These are phyloP conservation scores for Neodontobutis hainanensis DNA, from an alignment of 2,113 vertebrate species.

Conservation along the genomic window DNA sequence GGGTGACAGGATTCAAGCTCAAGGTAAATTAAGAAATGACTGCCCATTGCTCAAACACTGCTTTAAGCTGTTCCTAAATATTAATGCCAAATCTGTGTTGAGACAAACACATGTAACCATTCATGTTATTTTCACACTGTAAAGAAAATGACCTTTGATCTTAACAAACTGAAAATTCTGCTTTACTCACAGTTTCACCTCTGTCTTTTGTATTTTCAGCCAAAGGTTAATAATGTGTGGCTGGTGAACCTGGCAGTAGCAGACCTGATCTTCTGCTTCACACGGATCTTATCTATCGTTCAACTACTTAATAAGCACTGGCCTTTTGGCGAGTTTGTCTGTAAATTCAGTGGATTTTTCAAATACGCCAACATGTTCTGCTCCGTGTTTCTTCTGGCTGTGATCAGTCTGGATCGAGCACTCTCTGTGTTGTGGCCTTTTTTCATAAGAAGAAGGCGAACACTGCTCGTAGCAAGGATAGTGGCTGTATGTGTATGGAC, in stretches of 20 bases:
- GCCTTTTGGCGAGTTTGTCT: slow-evolving; percentile 77
- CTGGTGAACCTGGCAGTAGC: slow-evolving; percentile 18
- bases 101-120: too few species aligned
- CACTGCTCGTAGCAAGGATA: slow-evolving; percentile 36
- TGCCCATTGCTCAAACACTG: too few species aligned
- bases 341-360: slow-evolving; percentile 81
- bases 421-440: slow-evolving; percentile 74
- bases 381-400: slow-evolving; percentile 78
- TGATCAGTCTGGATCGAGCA: slow-evolving; percentile 32
- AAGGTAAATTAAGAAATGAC: slow-evolving; percentile 42
- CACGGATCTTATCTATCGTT: slow-evolving; percentile 64
- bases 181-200: too few species aligned
- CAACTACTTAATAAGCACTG: slow-evolving; percentile 73
- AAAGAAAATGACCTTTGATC: neutral
- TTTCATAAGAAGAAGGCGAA: slow-evolving; percentile 64
- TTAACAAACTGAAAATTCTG: too few species aligned
- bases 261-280: slow-evolving; percentile 23
- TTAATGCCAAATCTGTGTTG: too few species aligned
- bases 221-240: slow-evolving; percentile 76
- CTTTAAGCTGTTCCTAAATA: too few species aligned
- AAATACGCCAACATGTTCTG: slow-evolving; percentile 81
- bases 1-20: slow-evolving; percentile 72
- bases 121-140: too few species aligned
- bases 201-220: slow-evolving; percentile 18
- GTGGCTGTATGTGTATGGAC: slow-evolving; percentile 66